Evolutionary conservation across 2,888 invertebrate species (phyloP).

Genomic region (Laothoe populi): DNA sequence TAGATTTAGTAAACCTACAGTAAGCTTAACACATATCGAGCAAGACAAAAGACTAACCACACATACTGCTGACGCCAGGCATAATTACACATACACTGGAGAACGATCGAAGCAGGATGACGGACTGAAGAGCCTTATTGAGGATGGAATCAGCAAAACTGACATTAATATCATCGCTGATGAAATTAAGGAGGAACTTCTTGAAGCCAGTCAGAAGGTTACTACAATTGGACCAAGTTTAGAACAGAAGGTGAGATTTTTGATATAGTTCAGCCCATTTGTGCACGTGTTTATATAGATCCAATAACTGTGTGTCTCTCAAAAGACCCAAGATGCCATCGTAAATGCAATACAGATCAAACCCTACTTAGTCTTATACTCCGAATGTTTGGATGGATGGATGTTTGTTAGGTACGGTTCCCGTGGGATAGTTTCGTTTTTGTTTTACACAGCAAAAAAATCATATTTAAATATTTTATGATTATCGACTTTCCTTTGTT

Average conservation of each 20-base stretch:
- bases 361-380: too few species aligned
- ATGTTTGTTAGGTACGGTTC: too few species aligned
- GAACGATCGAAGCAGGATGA: conserved; percentile 71
- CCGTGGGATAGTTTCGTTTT: too few species aligned
- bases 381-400: too few species aligned
- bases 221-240: conserved; percentile 87
- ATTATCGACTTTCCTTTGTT: not conserved
- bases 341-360: too few species aligned
- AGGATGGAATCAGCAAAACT: conserved; percentile 74
- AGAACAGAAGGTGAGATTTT: conserved; percentile 85
- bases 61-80: conserved; percentile 51
- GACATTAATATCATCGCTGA: conserved; percentile 77
- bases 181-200: conserved; percentile 49
- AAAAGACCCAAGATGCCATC: too few species aligned
- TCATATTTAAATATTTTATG: too few species aligned
- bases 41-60: conserved; percentile 53
- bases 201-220: conserved; percentile 56
- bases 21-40: conserved; percentile 68
- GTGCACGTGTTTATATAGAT: too few species aligned
- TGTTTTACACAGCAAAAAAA: too few species aligned
- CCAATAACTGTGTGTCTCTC: too few species aligned
- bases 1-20: conserved; percentile 71
- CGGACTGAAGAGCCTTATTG: conserved; percentile 72
- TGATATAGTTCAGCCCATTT: not conserved
- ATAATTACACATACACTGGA: conserved; percentile 68